A percentile compares a stretch with the other conserved stretches of the same genome.
phyloP scores from a whole-genome alignment of 1,140 invertebrate genomes.

The Steinernema feltiae region DNA sequence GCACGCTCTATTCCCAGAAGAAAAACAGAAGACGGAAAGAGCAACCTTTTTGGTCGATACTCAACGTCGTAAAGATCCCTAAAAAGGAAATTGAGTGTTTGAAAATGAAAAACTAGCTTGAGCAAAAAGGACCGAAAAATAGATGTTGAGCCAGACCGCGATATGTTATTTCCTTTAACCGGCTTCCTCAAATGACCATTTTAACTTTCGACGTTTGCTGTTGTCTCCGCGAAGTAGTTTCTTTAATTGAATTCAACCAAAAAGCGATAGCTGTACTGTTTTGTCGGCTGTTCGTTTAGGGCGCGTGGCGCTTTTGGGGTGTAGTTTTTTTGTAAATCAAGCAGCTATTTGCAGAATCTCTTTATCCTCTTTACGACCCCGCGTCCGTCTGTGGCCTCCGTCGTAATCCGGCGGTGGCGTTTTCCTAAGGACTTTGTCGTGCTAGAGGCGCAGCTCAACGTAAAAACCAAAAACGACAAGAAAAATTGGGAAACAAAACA shows the following conservation, averaged over 20 bases:
- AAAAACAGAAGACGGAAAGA: slow-evolving; percentile 9
- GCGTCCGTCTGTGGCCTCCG: neutral
- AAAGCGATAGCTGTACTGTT: no score
- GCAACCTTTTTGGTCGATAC: slow-evolving; percentile 12
- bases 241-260: neutral
- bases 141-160: neutral
- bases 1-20: slow-evolving; percentile 4
- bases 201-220: neutral
- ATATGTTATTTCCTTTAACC: neutral
- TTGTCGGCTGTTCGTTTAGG: no score
- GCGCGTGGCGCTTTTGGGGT: neutral
- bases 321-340: neutral
- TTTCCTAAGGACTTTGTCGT: neutral
- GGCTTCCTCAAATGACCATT: neutral
- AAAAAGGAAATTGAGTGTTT: slow-evolving; percentile 12
- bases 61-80: slow-evolving; percentile 15
- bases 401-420: neutral
- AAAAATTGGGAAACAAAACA: neutral
- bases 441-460: neutral
- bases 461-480: neutral
- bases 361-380: slow-evolving; percentile 2
- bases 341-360: slow-evolving; percentile 2
- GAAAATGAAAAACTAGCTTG: slow-evolving; percentile 1
- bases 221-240: neutral
- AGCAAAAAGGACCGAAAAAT: neutral